Evolutionary conservation across 2,797 vertebrate species (phyloP).

Genomic region (Pipistrellus pygmaeus): DNA sequence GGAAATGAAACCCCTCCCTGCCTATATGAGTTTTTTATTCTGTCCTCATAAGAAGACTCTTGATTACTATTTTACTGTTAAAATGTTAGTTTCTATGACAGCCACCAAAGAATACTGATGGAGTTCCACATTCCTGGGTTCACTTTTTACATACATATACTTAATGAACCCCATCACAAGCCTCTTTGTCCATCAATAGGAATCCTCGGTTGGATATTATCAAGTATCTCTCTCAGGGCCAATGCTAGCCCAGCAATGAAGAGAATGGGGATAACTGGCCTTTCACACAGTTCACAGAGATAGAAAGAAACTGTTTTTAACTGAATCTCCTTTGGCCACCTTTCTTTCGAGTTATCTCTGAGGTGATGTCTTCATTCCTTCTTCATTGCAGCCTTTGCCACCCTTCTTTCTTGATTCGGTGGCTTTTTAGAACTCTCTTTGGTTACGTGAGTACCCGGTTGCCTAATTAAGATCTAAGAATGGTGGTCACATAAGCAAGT

Average conservation of each 20-base stretch:
- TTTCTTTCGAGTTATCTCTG: background rate
- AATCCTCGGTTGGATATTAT: background rate
- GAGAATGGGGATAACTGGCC: background rate
- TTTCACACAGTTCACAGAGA: background rate
- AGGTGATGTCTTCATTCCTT: background rate
- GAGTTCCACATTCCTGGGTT: background rate
- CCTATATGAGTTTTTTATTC: background rate
- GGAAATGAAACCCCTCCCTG: constrained; percentile 44
- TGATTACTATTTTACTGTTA: background rate
- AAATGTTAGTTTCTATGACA: background rate
- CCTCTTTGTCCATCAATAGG: background rate
- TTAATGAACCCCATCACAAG: background rate
- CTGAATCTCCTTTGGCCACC: background rate
- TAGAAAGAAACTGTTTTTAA: background rate
- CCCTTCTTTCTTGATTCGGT: background rate
- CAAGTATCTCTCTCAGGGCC: background rate
- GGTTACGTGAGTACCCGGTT: background rate
- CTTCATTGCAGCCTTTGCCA: background rate
- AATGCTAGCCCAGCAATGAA: background rate
- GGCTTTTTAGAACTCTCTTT: background rate
- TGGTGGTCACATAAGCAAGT: background rate
- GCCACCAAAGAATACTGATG: background rate
- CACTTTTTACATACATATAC: background rate
- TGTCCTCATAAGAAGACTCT: background rate
- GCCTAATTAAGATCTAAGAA: background rate